Conservation (phyloP, 2,888 invertebrate species). For the Dioctria linearis region DNA sequence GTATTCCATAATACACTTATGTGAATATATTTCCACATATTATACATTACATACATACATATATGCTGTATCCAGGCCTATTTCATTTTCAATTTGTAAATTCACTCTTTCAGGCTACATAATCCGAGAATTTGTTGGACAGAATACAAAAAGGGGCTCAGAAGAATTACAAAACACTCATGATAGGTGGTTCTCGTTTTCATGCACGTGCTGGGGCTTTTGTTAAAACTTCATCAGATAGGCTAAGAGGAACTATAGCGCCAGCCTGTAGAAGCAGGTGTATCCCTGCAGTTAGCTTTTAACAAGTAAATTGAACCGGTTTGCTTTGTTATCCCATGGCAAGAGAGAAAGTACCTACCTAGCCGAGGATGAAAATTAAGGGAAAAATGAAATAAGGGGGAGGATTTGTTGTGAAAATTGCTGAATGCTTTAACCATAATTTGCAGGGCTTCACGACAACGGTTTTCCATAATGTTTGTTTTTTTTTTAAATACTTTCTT, state of each 20-base stretch:
- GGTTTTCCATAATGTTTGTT: neutral
- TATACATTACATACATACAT: too few relatives aligned
- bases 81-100: too few relatives aligned
- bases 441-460: neutral
- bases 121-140: too few relatives aligned
- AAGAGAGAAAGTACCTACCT: too few relatives aligned
- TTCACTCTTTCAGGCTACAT: too few relatives aligned
- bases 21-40: too few relatives aligned
- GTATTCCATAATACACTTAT: too few relatives aligned
- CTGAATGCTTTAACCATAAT: neutral
- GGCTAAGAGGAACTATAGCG: neutral
- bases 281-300: neutral
- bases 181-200: neutral
- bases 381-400: conserved; percentile 1
- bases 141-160: too few relatives aligned
- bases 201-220: neutral
- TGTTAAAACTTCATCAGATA: neutral
- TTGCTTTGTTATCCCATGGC: neutral
- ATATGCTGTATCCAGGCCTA: too few relatives aligned
- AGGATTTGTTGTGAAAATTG: neutral
- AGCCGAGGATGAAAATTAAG: neutral
- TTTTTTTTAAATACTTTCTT: neutral
- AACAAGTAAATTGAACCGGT: neutral
- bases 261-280: neutral
- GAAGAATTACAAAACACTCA: too few relatives aligned